Percentiles rank a stretch among this genome's conserved stretches.
Evolutionary conservation across 2,797 vertebrate genomes (phyloP).

Genomic region (Morus bassanus): DNA sequence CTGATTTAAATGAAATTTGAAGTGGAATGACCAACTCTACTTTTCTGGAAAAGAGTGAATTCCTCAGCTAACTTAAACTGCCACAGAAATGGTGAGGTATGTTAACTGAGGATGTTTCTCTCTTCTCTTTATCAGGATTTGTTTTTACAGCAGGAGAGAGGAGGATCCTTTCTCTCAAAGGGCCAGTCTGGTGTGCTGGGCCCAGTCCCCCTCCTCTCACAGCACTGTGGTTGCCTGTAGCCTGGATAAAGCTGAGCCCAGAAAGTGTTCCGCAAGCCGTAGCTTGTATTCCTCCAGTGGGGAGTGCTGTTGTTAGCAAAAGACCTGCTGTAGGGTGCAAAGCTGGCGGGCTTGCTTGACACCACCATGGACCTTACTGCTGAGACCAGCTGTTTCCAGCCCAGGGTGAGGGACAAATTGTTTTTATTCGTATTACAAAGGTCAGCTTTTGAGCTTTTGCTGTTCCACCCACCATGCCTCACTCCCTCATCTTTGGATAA

Average conservation of each 20-base stretch:
- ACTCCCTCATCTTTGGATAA: background rate
- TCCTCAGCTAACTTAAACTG: background rate
- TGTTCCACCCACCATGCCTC: background rate
- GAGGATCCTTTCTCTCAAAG: background rate
- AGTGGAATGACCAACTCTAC: background rate
- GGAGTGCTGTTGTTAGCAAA: background rate
- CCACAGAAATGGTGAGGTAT: background rate
- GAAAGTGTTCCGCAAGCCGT: background rate
- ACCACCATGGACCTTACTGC: background rate
- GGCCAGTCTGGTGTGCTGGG: background rate
- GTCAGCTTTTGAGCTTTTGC: background rate
- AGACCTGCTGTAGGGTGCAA: background rate
- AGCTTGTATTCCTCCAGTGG: background rate
- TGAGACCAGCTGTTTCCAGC: background rate
- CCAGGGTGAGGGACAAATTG: background rate
- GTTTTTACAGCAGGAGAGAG: background rate
- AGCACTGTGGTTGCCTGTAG: fast-evolving
- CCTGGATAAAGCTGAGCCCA: background rate
- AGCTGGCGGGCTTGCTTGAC: background rate
- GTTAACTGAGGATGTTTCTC: background rate
- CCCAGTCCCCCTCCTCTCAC: background rate
- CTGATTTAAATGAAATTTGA: background rate
- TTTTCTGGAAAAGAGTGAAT: background rate
- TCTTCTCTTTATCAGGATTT: background rate
- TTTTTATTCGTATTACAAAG: fast-evolving